These are phyloP conservation scores for Diabrotica undecimpunctata DNA, from an alignment of 1,140 invertebrate species.

Conservation along the genomic window DNA sequence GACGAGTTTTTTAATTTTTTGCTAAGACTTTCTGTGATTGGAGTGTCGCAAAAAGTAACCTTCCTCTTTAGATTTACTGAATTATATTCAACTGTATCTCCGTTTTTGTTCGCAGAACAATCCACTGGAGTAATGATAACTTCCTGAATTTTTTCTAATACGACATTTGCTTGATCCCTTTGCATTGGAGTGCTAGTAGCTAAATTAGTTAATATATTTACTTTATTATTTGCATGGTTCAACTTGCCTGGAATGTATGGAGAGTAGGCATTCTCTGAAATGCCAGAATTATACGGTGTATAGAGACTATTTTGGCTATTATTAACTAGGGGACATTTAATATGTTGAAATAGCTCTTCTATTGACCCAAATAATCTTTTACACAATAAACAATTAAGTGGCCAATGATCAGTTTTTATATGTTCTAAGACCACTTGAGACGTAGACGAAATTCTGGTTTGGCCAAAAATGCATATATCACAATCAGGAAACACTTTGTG, in stretches of 20 bases:
- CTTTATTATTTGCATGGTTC: constrained; percentile 1
- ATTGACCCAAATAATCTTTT: constrained; percentile 28
- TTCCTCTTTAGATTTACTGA: constrained; percentile 27
- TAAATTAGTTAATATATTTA: constrained; percentile 21
- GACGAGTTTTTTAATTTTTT: constrained; percentile 5
- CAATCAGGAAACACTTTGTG: constrained; percentile 31
- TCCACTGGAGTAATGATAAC: constrained; percentile 31
- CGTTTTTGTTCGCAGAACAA: not conserved
- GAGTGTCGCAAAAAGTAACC: constrained; percentile 31
- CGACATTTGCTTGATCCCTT: constrained; percentile 18
- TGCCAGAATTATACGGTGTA: constrained; percentile 5
- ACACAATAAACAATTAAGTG: constrained; percentile 32
- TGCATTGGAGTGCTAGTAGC: constrained; percentile 36
- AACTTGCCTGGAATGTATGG: constrained; percentile 7
- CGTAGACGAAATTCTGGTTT: constrained; percentile 11
- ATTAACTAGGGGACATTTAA: constrained; percentile 21
- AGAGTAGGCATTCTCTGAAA: constrained; percentile 15
- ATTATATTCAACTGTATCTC: not conserved
- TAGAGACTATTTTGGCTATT: constrained; percentile 23
- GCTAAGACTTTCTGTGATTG: constrained; percentile 9
- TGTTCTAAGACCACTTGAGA: constrained; percentile 22
- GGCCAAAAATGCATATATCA: constrained; percentile 34
- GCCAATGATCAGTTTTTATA: constrained; percentile 30
- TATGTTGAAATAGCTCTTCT: constrained; percentile 27
- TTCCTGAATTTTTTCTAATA: constrained; percentile 23